A percentile compares a stretch with the other conserved stretches of the same genome.
Conservation (phyloP, 2,113 vertebrate species). For the Oryzias curvinotus region DNA sequence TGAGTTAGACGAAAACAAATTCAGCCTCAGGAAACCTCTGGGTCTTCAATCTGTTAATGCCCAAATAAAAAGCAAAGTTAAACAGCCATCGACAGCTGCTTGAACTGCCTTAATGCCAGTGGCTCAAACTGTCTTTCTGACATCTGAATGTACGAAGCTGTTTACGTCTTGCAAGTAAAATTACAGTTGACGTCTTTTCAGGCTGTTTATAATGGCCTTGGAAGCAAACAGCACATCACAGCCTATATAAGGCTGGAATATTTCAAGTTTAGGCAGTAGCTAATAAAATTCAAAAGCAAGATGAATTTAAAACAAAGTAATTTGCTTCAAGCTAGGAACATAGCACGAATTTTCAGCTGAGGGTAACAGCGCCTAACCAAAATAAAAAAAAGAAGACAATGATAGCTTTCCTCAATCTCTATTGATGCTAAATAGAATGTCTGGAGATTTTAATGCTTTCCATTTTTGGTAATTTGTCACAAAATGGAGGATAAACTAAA, state of each 20-base stretch:
- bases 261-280: too few relatives aligned
- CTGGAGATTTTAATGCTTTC: too few relatives aligned
- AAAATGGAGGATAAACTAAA: too few relatives aligned
- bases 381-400: too few relatives aligned
- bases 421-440: too few relatives aligned
- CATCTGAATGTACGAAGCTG: conserved; percentile 14
- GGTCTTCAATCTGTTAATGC: conserved; percentile 50
- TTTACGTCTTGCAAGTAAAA: conserved; percentile 23
- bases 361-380: too few relatives aligned
- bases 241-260: background rate
- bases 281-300: too few relatives aligned
- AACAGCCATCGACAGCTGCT: conserved; percentile 39
- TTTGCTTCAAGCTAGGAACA: too few relatives aligned
- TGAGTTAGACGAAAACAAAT: conserved; percentile 35
- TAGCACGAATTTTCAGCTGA: too few relatives aligned
- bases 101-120: conserved; percentile 24
- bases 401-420: too few relatives aligned
- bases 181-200: conserved; percentile 30
- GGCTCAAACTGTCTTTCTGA: conserved; percentile 24
- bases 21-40: conserved; percentile 35
- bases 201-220: conserved; percentile 10
- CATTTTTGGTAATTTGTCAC: too few relatives aligned
- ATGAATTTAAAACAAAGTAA: too few relatives aligned
- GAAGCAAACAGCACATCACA: conserved; percentile 5
- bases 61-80: conserved; percentile 14